A percentile compares a stretch with the other conserved stretches of the same genome.
Conservation (phyloP, 2,888 invertebrate genomes). For the Micoletzkya japonica region DNA sequence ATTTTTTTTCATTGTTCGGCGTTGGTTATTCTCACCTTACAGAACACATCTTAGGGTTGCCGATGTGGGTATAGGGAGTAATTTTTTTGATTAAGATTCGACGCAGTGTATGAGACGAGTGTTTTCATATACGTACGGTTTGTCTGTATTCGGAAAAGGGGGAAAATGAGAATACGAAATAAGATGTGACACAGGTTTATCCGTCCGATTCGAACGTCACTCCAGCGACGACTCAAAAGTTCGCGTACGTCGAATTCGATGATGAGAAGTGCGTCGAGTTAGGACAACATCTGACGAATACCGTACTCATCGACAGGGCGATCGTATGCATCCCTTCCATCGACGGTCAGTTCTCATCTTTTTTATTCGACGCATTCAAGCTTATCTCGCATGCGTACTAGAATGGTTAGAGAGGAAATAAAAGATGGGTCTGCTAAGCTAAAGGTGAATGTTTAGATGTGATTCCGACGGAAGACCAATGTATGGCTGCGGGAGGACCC, state of each 20-base stretch:
- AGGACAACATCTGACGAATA: conserved; percentile 97
- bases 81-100: too few species aligned
- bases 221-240: conserved; percentile 68
- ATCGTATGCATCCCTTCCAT: conserved; percentile 86
- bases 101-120: too few species aligned
- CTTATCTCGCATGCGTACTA: too few species aligned
- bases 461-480: conserved; percentile 93
- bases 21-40: too few species aligned
- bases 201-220: conserved; percentile 53
- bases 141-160: too few species aligned
- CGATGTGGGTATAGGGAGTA: background rate
- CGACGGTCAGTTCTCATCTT: conserved; percentile 41
- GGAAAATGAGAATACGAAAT: too few species aligned
- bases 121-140: too few species aligned
- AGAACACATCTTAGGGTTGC: background rate
- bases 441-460: conserved; percentile 71
- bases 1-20: background rate
- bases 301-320: conserved; percentile 96
- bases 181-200: conserved; percentile 60
- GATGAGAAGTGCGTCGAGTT: conserved; percentile 85
- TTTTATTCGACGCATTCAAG: background rate
- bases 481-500: conserved; percentile 87
- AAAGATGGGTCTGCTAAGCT: background rate
- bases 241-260: conserved; percentile 93
- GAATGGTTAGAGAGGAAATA: too few species aligned